Percentiles rank a stretch among this genome's conserved stretches.
phyloP scores from a whole-genome alignment of 1,140 invertebrate genomes.

The Formica exsecta region DNA sequence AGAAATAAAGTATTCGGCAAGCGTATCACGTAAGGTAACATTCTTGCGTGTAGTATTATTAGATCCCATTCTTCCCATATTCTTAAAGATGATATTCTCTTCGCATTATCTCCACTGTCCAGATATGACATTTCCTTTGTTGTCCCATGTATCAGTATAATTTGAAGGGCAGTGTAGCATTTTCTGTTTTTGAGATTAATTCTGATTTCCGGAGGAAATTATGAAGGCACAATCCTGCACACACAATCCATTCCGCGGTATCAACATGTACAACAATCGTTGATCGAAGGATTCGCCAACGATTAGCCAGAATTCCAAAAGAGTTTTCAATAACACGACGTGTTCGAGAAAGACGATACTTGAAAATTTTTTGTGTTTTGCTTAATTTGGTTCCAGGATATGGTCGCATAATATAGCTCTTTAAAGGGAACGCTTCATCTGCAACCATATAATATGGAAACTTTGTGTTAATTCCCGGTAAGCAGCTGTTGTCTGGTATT shows the following conservation, averaged over 20 bases:
- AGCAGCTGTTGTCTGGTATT: neutral
- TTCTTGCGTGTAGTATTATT: no score
- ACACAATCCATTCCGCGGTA: conserved; percentile 17
- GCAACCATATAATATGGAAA: neutral
- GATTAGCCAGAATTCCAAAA: conserved; percentile 1
- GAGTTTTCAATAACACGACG: neutral
- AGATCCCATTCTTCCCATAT: no score
- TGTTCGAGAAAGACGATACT: conserved; percentile 13
- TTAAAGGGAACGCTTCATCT: conserved; percentile 9
- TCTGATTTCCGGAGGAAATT: conserved; percentile 9
- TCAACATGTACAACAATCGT: neutral
- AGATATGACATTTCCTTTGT: no score
- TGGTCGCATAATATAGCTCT: conserved; percentile 10
- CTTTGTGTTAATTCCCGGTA: neutral
- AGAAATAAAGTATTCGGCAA: no score
- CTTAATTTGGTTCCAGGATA: neutral
- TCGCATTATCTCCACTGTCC: neutral
- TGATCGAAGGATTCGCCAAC: conserved; percentile 14
- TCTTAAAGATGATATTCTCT: neutral
- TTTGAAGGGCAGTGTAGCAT: conserved; percentile 2
- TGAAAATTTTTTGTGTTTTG: neutral
- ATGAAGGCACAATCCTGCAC: neutral
- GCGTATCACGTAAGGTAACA: no score
- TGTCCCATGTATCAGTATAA: neutral
- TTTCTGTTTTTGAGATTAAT: neutral